Evolutionary conservation across 2,888 invertebrate species (phyloP), one percentile per base, ranked within the genome.

Genomic region (Coleophora flavipennella): DNA sequence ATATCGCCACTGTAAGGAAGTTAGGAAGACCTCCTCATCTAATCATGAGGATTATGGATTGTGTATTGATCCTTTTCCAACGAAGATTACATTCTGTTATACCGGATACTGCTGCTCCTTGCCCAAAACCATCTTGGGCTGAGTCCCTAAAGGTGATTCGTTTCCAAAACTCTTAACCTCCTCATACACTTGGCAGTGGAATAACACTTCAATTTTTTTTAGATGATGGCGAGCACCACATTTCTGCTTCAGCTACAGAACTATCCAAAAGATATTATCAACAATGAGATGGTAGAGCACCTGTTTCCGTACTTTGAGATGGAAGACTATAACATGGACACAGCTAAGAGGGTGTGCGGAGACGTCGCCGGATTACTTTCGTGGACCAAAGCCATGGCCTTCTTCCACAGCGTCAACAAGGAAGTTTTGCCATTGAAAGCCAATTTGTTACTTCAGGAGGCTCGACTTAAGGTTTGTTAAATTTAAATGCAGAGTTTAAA

Each of bases 1-100:
- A 98, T 65, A 98, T 98, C 66, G 92, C 96, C 1, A 96, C 96
- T 36, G 97, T 98, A 1, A 87, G 97, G 51, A 98, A 98, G 74
- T 77, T 98, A 39, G 97, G 96, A 8, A 88, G 97, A 46, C 98
- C 98, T 1, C 98, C 98, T 1, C 97, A 97, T 81, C 85, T 98
- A 8, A 98, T 98, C 60, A 94, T 98, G 97, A 88, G 97, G 46
- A 98, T 98, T 53, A 98, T 98, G 98, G 98, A 98, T 71, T 96
- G 95, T 66, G 97, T 97, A 1, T 68, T 97, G 53, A 92, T 98
- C 54, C 79, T 98, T 14, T 98, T 98, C 67, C 96, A 97, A 84
- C 88, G 95, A 46, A 92, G 92, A 71, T 67, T 97, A 34, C 95
- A 96, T 67, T 89, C 94, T 0, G 89, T 94, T 4, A 90, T 92